A percentile compares a stretch with the other conserved stretches of the same genome.
phyloP scores from a whole-genome alignment of 2,888 invertebrate genomes.

The Lasioglossum zephyrum region DNA sequence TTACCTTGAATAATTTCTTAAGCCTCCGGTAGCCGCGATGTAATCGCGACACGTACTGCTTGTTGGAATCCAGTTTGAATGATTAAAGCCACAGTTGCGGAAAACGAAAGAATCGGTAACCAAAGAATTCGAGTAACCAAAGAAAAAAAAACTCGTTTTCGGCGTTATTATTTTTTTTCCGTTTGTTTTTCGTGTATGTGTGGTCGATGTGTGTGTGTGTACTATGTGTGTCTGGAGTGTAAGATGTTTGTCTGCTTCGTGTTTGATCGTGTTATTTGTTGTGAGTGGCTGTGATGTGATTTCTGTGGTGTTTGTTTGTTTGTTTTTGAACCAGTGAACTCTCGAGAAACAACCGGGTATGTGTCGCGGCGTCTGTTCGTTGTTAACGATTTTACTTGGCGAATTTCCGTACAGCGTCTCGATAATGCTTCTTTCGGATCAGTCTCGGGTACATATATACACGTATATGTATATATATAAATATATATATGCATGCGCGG shows the following conservation, averaged over 20 bases:
- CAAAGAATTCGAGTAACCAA: conserved; percentile 25
- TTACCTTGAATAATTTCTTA: conserved; percentile 84
- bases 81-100: conserved; percentile 82
- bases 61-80: conserved; percentile 84
- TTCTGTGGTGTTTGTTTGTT: conserved; percentile 1
- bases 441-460: conserved; percentile 69
- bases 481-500: conserved; percentile 72
- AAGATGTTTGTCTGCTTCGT: not conserved
- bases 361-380: conserved; percentile 64
- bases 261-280: not conserved
- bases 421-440: conserved; percentile 67
- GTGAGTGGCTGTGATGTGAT: conserved; percentile 1
- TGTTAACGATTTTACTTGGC: conserved; percentile 47
- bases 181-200: not conserved
- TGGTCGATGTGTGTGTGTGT: not conserved
- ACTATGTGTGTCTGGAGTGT: not conserved
- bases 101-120: conserved; percentile 69
- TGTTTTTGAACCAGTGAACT: conserved; percentile 44
- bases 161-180: conserved; percentile 8
- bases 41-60: conserved; percentile 84
- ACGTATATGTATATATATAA: conserved; percentile 43
- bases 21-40: conserved; percentile 84
- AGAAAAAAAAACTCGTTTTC: conserved; percentile 9
- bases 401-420: conserved; percentile 66
- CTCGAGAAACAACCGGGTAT: conserved; percentile 47